Base-by-base conservation (phyloP, 2,888 invertebrate species). In the Scaptomyza reducta region DNA sequence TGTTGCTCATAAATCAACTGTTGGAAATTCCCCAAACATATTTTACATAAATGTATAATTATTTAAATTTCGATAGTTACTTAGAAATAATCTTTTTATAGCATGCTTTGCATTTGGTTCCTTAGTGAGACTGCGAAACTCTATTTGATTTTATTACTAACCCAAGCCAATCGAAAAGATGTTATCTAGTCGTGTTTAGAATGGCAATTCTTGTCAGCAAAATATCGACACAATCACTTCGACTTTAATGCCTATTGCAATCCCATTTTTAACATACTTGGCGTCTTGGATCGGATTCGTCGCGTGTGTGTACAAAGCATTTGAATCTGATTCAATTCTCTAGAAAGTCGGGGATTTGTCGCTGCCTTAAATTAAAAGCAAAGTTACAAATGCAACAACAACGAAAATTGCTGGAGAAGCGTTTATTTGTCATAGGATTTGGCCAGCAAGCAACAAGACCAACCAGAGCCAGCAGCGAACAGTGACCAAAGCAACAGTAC, bases 381-480 rank as follows among this genome's bases (percentile, higher is more conserved):
- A 85, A 82, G 74, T 67, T 73, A 40, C 65, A 70, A 47, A 53
- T 42, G 22, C 55, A 61, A 25, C 41, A 67, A 29, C 27, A 47
- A 67, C 85, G n/a, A 81, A 87, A 77, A 78, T 78, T 70, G 85
- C 71, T 61, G 67, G 66, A 67, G 75, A 71, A 74, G 82, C 75
- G 78, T 85, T 81, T 82, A 82, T 82, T 82, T 82, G 82, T 65
- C 73, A 78, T 73, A 70, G 88, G 88, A 82, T 82, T 82, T 87
- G 82, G 72, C 55, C 61, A 59, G 11, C 54, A 27, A 25, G 25
- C 47, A 25, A 49, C 47, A n/a, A n/a, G n/a, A n/a, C n/a, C n/a
- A 44, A 35, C 47, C 58, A 68, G 22, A 63, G 35, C 47, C 49
- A 61, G 68, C 50, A 69, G 68, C 51, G 46, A 29, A 51, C 62